Evolutionary conservation across 2,797 vertebrate genomes (phyloP).

Genomic region (Ficedula albicollis): DNA sequence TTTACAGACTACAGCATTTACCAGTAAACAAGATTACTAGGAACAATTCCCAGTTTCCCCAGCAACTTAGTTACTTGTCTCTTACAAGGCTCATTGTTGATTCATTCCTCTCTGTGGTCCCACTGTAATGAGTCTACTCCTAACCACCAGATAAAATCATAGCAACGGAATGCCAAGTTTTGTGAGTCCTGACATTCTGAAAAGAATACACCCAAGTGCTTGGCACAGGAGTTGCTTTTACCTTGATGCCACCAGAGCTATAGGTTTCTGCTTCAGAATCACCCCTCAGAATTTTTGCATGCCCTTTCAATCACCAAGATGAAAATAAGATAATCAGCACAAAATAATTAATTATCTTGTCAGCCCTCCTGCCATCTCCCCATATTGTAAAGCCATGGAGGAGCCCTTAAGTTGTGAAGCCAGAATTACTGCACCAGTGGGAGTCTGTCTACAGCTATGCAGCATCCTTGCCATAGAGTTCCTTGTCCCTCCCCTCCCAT

Average conservation of each 20-base stretch:
- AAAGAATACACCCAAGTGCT: not conserved
- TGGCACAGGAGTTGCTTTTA: not conserved
- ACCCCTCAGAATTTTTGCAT: not conserved
- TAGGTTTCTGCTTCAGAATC: not conserved
- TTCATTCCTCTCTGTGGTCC: slow-evolving; percentile 9
- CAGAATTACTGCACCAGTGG: not conserved
- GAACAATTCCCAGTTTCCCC: slow-evolving; percentile 60
- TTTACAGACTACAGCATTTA: slow-evolving; percentile 39
- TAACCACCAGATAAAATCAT: not conserved
- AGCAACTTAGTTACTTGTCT: slow-evolving; percentile 64
- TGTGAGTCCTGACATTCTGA: not conserved
- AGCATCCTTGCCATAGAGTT: not conserved
- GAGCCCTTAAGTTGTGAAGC: not conserved
- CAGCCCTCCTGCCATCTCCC: not conserved
- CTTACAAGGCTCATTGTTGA: slow-evolving; percentile 19
- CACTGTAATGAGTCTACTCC: not conserved
- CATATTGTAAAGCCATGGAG: not conserved
- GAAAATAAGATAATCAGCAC: not conserved
- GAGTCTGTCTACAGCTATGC: not conserved
- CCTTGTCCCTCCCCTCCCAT: not conserved
- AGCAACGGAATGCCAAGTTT: not conserved
- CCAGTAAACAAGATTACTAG: slow-evolving; percentile 60
- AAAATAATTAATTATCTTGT: not conserved
- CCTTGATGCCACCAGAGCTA: not conserved
- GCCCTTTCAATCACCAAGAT: not conserved